Base-by-base conservation (phyloP, 2,888 invertebrate species). In the Rhaphigaster nebulosa region DNA sequence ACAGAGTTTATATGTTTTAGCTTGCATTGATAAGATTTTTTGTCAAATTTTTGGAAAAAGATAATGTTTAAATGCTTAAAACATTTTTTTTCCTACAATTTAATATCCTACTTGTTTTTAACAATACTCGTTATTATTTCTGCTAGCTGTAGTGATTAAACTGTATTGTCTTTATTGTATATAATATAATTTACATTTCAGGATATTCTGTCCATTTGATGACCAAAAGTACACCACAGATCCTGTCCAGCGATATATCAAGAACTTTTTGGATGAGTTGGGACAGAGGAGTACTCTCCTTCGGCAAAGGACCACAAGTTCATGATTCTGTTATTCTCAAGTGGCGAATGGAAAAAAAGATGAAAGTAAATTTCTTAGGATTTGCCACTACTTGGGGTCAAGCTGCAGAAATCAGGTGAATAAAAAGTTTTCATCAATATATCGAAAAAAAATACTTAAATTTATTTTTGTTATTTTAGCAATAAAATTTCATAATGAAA, bases 231-330 rank as follows among this genome's bases (percentile, higher is more conserved):
- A 95, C 95, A 56, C 95, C 95, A 0, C 95, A 95, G 89, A 94
- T 95, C 15, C 94, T 96, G 41, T 95, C 95, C 0, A 95, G 95
- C 92, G 95, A 91, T 54, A 94, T 95, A 0, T 96, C 95, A 95
- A 95, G 95, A 91, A 95, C 96, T 0, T 96, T 95, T 94, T 96
- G 96, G 96, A 94, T 96, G n/a, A 95, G 95, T 93, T 96, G 96
- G 96, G 96, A 95, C 91, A 95, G 95, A 0, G 95, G 95, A 0
- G 93, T 94, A 20, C 93, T 96, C 29, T 94, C 95, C 0, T 95
- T 96, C 26, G 96, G 96, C 0, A 93, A 94, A 8, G 96, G 96
- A 0, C 95, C 95, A 0, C 94, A 94, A 0, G 95, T 95, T 0
- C 94, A 95, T 0, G 95, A 95, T 92, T 93, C 95, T 41, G 94